phyloP scores from a whole-genome alignment of 2,888 invertebrate genomes.

The Lagria hirta region DNA sequence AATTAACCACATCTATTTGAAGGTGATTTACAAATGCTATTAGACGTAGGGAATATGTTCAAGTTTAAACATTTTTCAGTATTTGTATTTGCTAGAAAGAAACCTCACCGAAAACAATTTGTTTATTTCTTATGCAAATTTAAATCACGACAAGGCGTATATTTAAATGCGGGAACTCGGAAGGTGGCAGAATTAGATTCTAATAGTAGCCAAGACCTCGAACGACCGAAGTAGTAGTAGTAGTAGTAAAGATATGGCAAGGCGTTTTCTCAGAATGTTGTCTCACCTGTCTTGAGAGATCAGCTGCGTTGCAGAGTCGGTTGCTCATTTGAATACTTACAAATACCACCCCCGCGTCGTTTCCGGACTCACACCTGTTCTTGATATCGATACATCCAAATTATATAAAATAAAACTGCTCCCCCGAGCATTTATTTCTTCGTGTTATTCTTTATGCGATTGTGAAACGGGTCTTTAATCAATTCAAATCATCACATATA shows the following conservation, averaged over 20 bases:
- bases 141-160: constrained; percentile 34
- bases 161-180: constrained; percentile 34
- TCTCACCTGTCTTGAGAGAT: constrained; percentile 29
- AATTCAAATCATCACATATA: too few relatives aligned
- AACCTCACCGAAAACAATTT: constrained; percentile 40
- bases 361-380: constrained; percentile 33
- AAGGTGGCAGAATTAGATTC: constrained; percentile 20
- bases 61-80: constrained; percentile 8
- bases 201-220: constrained; percentile 13
- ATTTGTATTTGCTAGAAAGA: constrained; percentile 7
- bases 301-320: constrained; percentile 28
- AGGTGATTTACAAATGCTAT: constrained; percentile 40
- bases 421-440: constrained; percentile 17
- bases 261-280: constrained; percentile 24
- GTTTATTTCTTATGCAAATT: constrained; percentile 35
- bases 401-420: constrained; percentile 23
- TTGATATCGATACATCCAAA: constrained; percentile 26
- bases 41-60: constrained; percentile 10
- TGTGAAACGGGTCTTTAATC: too few relatives aligned
- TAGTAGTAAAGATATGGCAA: constrained; percentile 12
- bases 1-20: constrained; percentile 41
- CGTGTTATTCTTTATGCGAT: too few relatives aligned
- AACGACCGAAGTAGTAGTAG: too few relatives aligned
- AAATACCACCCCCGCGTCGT: constrained; percentile 30
- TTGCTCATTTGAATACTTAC: constrained; percentile 33